Evolutionary conservation across 2,113 vertebrate species (phyloP).

Genomic region (Pycnonotus jocosus): DNA sequence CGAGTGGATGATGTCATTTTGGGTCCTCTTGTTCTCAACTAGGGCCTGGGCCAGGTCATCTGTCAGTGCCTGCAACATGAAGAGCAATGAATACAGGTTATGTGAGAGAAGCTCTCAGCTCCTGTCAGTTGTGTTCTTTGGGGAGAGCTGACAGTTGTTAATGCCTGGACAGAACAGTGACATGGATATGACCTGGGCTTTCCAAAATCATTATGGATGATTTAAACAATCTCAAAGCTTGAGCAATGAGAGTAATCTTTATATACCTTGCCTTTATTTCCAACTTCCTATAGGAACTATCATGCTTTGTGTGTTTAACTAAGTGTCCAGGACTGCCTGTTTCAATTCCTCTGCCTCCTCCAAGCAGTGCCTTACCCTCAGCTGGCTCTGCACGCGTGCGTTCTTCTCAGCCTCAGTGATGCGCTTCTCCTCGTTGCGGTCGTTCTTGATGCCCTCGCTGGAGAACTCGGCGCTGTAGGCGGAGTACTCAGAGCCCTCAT

Average conservation of each 20-base stretch:
- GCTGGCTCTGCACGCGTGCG: conserved; percentile 87
- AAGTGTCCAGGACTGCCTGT: background rate
- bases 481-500: conserved; percentile 80
- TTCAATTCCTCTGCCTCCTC: background rate
- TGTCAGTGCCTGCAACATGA: conserved; percentile 76
- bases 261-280: background rate
- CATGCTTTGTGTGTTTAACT: background rate
- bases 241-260: background rate
- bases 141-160: background rate
- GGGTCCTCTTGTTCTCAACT: conserved; percentile 88
- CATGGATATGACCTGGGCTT: fast-evolving
- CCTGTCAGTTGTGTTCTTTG: background rate
- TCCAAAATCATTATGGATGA: background rate
- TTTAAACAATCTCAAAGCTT: background rate
- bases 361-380: conserved; percentile 76
- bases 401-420: conserved; percentile 93
- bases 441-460: conserved; percentile 78
- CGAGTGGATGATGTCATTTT: conserved; percentile 88
- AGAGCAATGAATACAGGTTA: background rate
- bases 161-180: background rate
- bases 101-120: background rate
- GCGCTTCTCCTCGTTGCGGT: conserved; percentile 88
- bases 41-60: conserved; percentile 87
- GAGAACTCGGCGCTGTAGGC: conserved; percentile 88
- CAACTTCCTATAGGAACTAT: background rate